phyloP scores from a whole-genome alignment of 2,888 invertebrate species.

The Cenopis cana region DNA sequence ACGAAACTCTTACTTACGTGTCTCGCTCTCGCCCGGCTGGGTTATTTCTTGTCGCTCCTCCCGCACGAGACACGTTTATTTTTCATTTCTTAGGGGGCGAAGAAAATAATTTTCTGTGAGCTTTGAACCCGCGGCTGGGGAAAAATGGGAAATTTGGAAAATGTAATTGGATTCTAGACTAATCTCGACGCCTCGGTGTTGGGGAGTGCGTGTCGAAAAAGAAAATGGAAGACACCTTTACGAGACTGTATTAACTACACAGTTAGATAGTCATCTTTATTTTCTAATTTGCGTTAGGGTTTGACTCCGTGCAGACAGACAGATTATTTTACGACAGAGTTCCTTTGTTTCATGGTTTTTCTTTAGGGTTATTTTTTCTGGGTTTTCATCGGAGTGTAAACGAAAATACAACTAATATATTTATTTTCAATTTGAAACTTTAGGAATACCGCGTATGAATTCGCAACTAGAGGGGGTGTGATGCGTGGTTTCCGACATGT shows the following conservation, averaged over 20 bases:
- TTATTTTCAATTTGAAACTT: neutral
- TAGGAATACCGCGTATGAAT: too few species aligned
- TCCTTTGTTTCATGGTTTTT: constrained; percentile 9
- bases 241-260: constrained; percentile 14
- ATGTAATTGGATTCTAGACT: constrained; percentile 83
- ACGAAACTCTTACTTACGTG: constrained; percentile 44
- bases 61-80: constrained; percentile 72
- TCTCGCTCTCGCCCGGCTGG: constrained; percentile 57
- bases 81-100: constrained; percentile 80
- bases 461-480: too few species aligned
- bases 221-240: constrained; percentile 52
- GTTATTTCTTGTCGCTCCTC: constrained; percentile 62
- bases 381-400: neutral
- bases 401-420: too few species aligned
- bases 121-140: constrained; percentile 79
- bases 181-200: constrained; percentile 77
- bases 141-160: constrained; percentile 81
- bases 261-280: constrained; percentile 25
- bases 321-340: constrained; percentile 9
- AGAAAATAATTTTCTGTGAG: constrained; percentile 83
- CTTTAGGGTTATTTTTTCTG: neutral
- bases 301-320: constrained; percentile 8
- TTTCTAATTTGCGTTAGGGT: constrained; percentile 23
- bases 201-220: constrained; percentile 71
- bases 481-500: too few species aligned